phyloP scores from a whole-genome alignment of 2,888 invertebrate species.

The Galeruca laticollis region DNA sequence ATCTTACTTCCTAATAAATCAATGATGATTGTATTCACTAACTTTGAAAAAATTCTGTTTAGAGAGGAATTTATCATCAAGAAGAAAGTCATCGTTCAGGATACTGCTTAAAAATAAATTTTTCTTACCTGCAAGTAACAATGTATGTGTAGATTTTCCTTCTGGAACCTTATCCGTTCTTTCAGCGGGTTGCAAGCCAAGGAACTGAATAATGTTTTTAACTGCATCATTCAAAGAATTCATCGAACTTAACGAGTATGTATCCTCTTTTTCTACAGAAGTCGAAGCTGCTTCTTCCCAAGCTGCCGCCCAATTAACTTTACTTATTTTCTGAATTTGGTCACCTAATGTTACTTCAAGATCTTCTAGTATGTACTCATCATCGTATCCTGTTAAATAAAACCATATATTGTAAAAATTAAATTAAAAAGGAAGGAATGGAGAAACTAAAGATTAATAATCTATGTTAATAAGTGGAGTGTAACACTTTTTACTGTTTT shows the following conservation, averaged over 20 bases:
- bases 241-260: conserved; percentile 88
- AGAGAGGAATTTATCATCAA: too few species aligned
- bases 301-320: conserved; percentile 77
- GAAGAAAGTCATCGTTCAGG: too few species aligned
- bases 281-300: conserved; percentile 78
- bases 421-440: background rate
- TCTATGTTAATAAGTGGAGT: too few species aligned
- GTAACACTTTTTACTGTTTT: too few species aligned
- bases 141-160: conserved; percentile 84
- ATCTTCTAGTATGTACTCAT: conserved; percentile 96
- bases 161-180: conserved; percentile 85
- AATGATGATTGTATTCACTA: too few species aligned
- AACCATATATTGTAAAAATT: background rate
- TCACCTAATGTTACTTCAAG: conserved; percentile 87
- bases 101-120: too few species aligned
- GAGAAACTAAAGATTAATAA: too few species aligned
- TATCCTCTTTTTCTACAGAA: conserved; percentile 85
- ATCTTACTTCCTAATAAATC: too few species aligned
- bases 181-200: conserved; percentile 89
- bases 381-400: conserved; percentile 79
- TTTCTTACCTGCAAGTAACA: conserved; percentile 79
- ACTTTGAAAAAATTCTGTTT: too few species aligned
- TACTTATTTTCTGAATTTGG: conserved; percentile 84
- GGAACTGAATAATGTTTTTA: conserved; percentile 83
- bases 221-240: conserved; percentile 86